Evolutionary conservation across 2,888 invertebrate genomes (phyloP), one percentile per base, ranked within the genome.

Genomic region (Nemurella pictetii): DNA sequence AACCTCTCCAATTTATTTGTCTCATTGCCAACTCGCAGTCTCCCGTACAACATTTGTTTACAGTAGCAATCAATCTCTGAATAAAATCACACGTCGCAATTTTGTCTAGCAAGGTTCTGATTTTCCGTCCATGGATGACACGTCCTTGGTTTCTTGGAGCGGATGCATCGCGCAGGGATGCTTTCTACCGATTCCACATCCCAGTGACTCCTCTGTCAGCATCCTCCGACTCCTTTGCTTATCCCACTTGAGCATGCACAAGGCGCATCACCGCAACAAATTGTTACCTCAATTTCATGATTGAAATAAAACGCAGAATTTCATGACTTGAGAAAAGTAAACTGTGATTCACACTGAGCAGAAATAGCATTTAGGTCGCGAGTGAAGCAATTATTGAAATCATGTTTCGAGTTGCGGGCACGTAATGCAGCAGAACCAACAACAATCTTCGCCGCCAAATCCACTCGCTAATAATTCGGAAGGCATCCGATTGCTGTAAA

Each of bases 21-120:
- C 55, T 82, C 82, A 82, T 72, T 72, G 82, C 55, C 82, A 82
- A 78, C 26, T 78, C 30, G 28, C 28, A 78, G 3, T 30, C 72
- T 82, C 82, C 20, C 27, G 27, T 28, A 26, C 26, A 27, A 12
- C 72, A 72, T 25, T 82, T 82, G 82, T 82, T 82, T 82, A 82
- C 82, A 55, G 55, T 27, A 82, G 7, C 72, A 82, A 82, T 82
- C 82, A 82, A 82, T 26, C 82, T 55, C 55, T 82, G 82, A 82
- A 82, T 82, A 82, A 82, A 82, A 82, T 82, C 28, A 29, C 30
- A 78, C 30, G 78, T 55, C 55, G 55, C 12, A 12, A 55, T 55
- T 55, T 55, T 55, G 55, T 55, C 12, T 55, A 20, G 3, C 20
- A 12, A 55, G 55, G 55, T 20, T 2, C 55, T 55, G 55, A 55